These are phyloP conservation scores for Misgurnus anguillicaudatus DNA, from an alignment of 2,113 vertebrate species.

Conservation along the genomic window DNA sequence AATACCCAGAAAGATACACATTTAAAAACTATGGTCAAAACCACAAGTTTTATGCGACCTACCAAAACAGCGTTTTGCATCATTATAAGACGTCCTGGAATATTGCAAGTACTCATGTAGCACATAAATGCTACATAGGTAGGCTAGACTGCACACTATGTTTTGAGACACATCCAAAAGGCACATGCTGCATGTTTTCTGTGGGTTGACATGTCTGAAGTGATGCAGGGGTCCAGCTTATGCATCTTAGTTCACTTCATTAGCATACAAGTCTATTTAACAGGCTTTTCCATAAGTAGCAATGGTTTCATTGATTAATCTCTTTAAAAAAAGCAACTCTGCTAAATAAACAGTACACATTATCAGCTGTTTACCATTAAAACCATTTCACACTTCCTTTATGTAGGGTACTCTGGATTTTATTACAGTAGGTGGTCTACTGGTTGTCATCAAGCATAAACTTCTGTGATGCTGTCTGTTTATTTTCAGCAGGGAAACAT, in stretches of 20 bases:
- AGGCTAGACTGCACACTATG: not conserved
- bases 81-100: not conserved
- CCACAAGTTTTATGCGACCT: no score
- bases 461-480: no score
- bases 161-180: not conserved
- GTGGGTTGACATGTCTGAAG: slow-evolving; percentile 15
- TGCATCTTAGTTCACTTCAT: not conserved
- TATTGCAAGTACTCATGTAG: not conserved
- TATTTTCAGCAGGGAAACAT: no score
- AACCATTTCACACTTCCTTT: not conserved
- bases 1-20: no score
- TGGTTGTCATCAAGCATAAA: no score
- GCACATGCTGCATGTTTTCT: not conserved
- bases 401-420: not conserved
- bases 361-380: no score
- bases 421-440: no score
- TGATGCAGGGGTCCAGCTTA: not conserved
- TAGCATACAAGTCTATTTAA: not conserved
- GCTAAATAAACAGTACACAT: no score
- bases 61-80: not conserved
- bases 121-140: not conserved
- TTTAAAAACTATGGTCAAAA: no score
- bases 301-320: slow-evolving; percentile 16
- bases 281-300: not conserved
- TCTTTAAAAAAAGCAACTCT: slow-evolving; percentile 1